Conservation (phyloP, 2,888 invertebrate species). For the Agrenia bidenticulata region DNA sequence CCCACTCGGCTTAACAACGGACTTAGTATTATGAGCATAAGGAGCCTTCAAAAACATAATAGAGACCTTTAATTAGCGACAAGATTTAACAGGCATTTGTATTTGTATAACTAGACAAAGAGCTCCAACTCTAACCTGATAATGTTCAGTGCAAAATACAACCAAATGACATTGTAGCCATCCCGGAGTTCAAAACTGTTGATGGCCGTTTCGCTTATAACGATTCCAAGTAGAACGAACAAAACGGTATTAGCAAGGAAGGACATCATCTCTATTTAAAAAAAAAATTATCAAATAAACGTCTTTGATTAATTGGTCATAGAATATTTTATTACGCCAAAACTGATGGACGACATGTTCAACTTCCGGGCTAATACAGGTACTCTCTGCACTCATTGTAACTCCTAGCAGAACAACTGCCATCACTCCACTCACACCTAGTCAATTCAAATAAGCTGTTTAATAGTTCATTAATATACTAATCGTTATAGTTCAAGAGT, state of each 20-base stretch:
- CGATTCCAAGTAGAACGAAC: conserved; percentile 65
- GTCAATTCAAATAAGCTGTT: background rate
- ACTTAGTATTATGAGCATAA: conserved; percentile 61
- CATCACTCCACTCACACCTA: conserved; percentile 58
- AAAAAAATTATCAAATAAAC: too few species aligned
- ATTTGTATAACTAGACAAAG: too few species aligned
- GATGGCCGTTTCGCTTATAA: conserved; percentile 62
- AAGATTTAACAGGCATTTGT: background rate
- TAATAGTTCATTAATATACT: background rate
- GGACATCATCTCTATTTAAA: conserved; percentile 57
- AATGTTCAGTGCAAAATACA: conserved; percentile 56
- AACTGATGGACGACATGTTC: conserved; percentile 58
- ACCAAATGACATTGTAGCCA: conserved; percentile 60
- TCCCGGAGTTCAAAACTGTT: conserved; percentile 59
- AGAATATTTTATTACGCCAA: conserved; percentile 24
- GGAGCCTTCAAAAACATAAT: conserved; percentile 53
- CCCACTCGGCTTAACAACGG: conserved; percentile 62
- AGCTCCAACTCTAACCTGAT: conserved; percentile 57
- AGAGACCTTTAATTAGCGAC: background rate
- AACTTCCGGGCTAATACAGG: conserved; percentile 58
- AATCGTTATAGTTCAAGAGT: background rate
- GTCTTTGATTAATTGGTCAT: too few species aligned
- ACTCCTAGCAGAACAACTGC: conserved; percentile 58
- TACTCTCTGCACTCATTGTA: conserved; percentile 56
- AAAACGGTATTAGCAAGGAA: conserved; percentile 63